Conservation (phyloP, 1,140 invertebrate species). For the Camponotus floridanus region DNA sequence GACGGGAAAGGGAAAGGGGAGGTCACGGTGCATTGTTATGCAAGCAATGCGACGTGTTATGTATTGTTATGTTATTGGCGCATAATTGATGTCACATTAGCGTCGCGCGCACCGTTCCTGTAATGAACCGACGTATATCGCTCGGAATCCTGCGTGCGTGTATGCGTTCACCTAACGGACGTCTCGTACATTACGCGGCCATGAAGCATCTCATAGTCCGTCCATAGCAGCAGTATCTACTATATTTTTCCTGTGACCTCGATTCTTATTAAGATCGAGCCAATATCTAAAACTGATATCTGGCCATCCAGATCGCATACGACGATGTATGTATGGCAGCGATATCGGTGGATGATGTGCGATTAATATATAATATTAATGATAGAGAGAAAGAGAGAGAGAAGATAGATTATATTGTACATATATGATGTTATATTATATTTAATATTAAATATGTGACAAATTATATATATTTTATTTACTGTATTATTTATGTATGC, state of each 20-base stretch:
- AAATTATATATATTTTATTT: no score
- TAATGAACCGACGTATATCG: conserved; percentile 79
- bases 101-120: conserved; percentile 76
- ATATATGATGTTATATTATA: no score
- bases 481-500: no score
- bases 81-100: conserved; percentile 84
- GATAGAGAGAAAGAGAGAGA: no score
- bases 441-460: no score
- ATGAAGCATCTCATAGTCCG: not conserved
- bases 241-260: not conserved
- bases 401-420: no score
- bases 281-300: not conserved
- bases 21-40: conserved; percentile 79
- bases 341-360: no score
- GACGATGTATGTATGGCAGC: not conserved
- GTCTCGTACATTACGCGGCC: conserved; percentile 53
- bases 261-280: not conserved
- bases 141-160: conserved; percentile 51
- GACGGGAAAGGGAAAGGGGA: not conserved
- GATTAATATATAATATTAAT: no score
- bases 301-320: not conserved
- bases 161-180: conserved; percentile 36
- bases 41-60: conserved; percentile 83
- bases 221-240: conserved; percentile 14
- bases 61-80: conserved; percentile 84